Base-by-base conservation (phyloP, 2,797 vertebrate species). In the Rhynchotus rufescens region DNA sequence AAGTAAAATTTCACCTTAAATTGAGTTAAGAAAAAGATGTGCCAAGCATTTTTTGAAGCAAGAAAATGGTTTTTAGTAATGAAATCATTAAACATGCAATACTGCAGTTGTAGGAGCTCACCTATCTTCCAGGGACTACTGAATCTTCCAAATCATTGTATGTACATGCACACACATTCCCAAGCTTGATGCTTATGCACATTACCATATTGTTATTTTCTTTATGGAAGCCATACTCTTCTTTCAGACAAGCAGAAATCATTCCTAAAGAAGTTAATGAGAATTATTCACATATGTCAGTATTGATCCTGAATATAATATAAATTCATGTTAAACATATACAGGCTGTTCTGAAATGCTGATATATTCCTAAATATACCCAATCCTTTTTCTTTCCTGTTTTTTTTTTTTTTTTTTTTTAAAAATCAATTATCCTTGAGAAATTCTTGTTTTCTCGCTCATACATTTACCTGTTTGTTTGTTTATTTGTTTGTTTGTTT, bases 1-100 rank as follows among this genome's bases (percentile, higher is more conserved):
- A 84, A 92, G 38, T 15, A 73, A 90, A 92, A 22, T 90, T 92
- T 91, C 73, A 84, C 32, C 42, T 90, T 84, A 84, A 93, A 94
- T 14, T 89, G 66, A 86, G 51, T 62, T 40, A 9, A 71, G 60
- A 49, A 85, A 26, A 72, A 67, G 12, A 84, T 0, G 1, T 57
- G 12, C 4, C 26, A 36, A 22, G 15, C 15, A 80, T 62, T 19
- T 57, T 44, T 89, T 86, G 14, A 62, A 84, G 52, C 4, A 76
- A 68, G 32, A 44, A 80, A 83, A 77, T 17, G 1, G 1, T 6
- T n/a, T 86, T 89, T 75, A 72, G 38, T 76, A 84, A 68, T 77
- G 0, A 59, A 88, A 72, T 65, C n/a, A 21, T 84, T 67, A 32
- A 15, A 26, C 15, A 14, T n/a, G 34, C 9, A 57, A 4, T 79